A percentile compares a stretch with the other conserved stretches of the same genome.
Evolutionary conservation across 2,797 vertebrate species (phyloP).

Genomic region (Vultur gryphus): DNA sequence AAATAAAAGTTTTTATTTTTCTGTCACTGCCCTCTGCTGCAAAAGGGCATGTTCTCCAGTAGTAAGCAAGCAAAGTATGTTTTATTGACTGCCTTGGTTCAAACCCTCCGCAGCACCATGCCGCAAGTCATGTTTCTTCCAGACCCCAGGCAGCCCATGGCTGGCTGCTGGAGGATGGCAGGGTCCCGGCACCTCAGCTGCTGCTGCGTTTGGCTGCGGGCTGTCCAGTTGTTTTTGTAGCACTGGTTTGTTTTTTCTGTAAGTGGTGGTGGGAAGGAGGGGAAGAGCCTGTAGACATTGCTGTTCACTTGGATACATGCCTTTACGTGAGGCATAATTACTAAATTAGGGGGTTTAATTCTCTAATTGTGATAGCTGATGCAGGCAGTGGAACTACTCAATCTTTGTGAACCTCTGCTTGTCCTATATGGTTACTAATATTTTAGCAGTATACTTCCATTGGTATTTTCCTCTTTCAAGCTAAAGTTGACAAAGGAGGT

Average conservation of each 20-base stretch:
- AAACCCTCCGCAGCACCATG: accelerated
- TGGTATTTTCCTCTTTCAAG: background rate
- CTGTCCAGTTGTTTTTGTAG: background rate
- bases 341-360: background rate
- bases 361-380: background rate
- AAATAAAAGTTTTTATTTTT: background rate
- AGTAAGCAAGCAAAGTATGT: background rate
- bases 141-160: accelerated
- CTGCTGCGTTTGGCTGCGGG: accelerated
- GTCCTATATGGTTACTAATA: background rate
- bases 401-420: background rate
- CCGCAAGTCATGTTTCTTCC: accelerated
- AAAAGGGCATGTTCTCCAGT: background rate
- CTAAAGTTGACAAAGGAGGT: background rate
- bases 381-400: background rate
- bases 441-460: background rate
- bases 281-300: background rate
- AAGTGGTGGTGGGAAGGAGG: background rate
- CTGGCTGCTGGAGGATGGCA: too few relatives aligned
- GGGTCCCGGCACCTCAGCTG: too few relatives aligned
- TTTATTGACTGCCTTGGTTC: background rate
- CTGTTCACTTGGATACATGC: background rate
- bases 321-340: background rate
- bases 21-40: background rate
- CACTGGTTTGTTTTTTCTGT: background rate